Evolutionary conservation across 2,797 vertebrate genomes (phyloP).

Genomic region (Schizopygopsis malacanthus): DNA sequence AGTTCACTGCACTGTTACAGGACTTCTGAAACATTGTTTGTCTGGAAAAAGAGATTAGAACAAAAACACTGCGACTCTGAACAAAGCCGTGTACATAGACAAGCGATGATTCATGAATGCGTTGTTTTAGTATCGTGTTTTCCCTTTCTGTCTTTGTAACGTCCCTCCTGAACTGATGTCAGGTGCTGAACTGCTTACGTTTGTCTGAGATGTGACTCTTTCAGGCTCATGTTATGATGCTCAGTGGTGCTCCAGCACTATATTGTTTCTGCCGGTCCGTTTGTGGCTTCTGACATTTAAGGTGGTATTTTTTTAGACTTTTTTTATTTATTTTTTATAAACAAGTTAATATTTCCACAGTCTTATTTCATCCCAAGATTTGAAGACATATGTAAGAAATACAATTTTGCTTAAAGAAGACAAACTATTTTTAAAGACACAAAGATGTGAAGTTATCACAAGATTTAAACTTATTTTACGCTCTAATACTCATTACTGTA

Average conservation of each 20-base stretch:
- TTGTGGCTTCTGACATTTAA: conserved; percentile 9
- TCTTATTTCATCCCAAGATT: neutral
- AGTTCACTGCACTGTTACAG: conserved; percentile 60
- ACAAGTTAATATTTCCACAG: neutral
- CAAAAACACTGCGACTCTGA: neutral
- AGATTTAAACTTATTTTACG: neutral
- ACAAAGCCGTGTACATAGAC: conserved; percentile 36
- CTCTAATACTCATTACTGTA: neutral
- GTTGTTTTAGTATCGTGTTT: conserved; percentile 1
- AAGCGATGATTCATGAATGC: conserved; percentile 36
- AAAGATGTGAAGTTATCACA: neutral
- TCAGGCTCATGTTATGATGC: neutral
- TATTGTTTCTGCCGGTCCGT: neutral
- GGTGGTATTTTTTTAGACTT: neutral
- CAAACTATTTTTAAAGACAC: neutral
- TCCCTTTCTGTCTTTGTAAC: neutral
- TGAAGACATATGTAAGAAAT: neutral
- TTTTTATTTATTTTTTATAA: neutral
- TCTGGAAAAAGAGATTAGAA: conserved; percentile 5
- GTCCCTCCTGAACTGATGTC: neutral
- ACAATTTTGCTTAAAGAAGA: neutral
- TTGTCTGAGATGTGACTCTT: neutral
- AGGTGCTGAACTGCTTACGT: neutral
- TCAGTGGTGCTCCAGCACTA: conserved; percentile 10
- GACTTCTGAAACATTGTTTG: conserved; percentile 20